Evolutionary conservation across 2,888 invertebrate species (phyloP).

Genomic region (Agrotis ipsilon): DNA sequence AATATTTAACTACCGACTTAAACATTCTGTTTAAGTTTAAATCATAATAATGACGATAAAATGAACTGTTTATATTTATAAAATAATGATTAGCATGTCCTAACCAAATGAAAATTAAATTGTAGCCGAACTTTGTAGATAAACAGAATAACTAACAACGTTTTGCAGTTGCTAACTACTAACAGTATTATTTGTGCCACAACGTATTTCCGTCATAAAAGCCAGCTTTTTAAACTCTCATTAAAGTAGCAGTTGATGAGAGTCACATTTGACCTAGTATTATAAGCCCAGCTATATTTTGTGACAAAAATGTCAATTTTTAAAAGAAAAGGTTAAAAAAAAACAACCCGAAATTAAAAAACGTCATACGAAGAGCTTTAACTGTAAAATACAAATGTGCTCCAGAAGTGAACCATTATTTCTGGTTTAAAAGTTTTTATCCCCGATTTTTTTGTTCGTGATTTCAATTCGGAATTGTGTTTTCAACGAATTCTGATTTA

Average conservation of each 20-base stretch:
- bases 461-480: constrained; percentile 9
- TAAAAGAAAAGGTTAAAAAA: constrained; percentile 8
- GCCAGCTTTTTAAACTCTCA: not conserved
- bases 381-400: constrained; percentile 46
- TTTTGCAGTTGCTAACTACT: constrained; percentile 4
- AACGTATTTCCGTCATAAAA: not conserved
- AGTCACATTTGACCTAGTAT: not conserved
- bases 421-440: constrained; percentile 25
- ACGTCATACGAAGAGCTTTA: constrained; percentile 15
- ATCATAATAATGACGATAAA: too few relatives aligned
- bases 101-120: constrained; percentile 13
- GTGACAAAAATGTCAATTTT: constrained; percentile 3
- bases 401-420: constrained; percentile 41
- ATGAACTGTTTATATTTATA: too few relatives aligned
- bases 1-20: too few relatives aligned
- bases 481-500: constrained; percentile 28
- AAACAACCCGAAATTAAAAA: constrained; percentile 25
- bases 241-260: not conserved
- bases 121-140: constrained; percentile 13
- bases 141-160: constrained; percentile 9
- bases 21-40: too few relatives aligned
- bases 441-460: constrained; percentile 11
- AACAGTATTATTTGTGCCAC: not conserved
- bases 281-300: not conserved
- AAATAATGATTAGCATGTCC: constrained; percentile 6